Base-by-base conservation (phyloP, 2,888 invertebrate genomes). In the Drosophila basisetae region DNA sequence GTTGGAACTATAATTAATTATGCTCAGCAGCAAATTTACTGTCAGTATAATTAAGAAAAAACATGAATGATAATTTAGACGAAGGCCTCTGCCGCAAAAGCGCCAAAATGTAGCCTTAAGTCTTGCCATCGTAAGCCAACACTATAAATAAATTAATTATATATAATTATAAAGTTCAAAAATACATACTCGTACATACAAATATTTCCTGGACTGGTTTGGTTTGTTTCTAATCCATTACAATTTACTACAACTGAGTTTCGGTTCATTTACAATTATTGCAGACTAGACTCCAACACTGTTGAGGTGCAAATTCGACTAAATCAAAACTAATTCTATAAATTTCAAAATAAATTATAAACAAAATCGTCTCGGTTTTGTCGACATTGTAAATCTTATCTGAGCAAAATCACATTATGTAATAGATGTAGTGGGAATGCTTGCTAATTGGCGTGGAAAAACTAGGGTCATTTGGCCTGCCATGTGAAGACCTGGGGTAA, bases 371-470 rank as follows among this genome's bases (percentile, higher is more conserved):
- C 18, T 39, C 30, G 6, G 31, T 28, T 52, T 11, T 54, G 30
- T 61, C 62, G 31, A 60, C 62, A 41, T 60, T 68, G 66, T 52
- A 68, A 63, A 49, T 10, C 16, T 28, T 60, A 22, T 76, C 47
- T 43, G 64, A 67, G 50, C 55, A 47, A 28, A 58, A 58, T 37
- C 54, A 77, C 50, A 68, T 83, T 84, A 80, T 66, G 74, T 68
- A 73, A 82, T 55, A 59, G 41, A 68, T 69, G 62, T 71, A 66
- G 65, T 80, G 78, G 64, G 78, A 82, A 75, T 55, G 52, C 63
- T 18, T 70, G 79, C 74, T 82, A 85, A 85, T 88, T 85, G 83
- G 77, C 79, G 81, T 84, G 85, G 87, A 82, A 84, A 83, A 78
- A 70, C 55, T 52, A 4, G 13, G 43, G 64, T 52, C 47, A 47